Conservation (phyloP, 1,140 invertebrate species). For the Drusus annulatus region DNA sequence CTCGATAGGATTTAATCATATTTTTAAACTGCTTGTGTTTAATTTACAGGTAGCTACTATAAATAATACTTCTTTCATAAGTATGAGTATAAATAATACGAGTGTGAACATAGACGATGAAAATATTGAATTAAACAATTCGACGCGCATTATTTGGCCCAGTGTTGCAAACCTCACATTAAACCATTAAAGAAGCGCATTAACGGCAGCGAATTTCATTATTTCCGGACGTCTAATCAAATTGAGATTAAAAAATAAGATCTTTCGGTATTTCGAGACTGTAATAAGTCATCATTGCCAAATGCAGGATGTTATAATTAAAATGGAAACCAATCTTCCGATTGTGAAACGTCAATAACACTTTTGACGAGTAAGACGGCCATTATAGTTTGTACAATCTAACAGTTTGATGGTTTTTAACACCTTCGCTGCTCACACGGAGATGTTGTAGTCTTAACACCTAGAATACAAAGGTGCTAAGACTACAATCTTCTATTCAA, state of each 20-base stretch:
- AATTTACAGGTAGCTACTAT: no score
- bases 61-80: no score
- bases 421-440: no score
- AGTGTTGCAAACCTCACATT: not conserved
- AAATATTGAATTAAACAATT: not conserved
- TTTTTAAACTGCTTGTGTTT: no score
- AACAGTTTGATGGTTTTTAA: not conserved
- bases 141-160: not conserved
- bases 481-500: no score
- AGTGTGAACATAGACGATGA: no score
- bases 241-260: constrained; percentile 16
- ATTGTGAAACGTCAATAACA: constrained; percentile 53
- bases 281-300: constrained; percentile 17
- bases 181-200: constrained; percentile 18
- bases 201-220: constrained; percentile 9
- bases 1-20: no score
- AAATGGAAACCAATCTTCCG: constrained; percentile 37
- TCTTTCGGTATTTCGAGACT: constrained; percentile 20
- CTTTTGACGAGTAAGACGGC: constrained; percentile 40
- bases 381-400: constrained; percentile 20
- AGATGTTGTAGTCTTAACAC: no score
- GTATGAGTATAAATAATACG: no score
- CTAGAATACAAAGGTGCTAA: no score
- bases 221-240: constrained; percentile 21
- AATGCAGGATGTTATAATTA: constrained; percentile 16